Base-by-base conservation (phyloP, 2,113 vertebrate genomes). In the Podiceps cristatus region DNA sequence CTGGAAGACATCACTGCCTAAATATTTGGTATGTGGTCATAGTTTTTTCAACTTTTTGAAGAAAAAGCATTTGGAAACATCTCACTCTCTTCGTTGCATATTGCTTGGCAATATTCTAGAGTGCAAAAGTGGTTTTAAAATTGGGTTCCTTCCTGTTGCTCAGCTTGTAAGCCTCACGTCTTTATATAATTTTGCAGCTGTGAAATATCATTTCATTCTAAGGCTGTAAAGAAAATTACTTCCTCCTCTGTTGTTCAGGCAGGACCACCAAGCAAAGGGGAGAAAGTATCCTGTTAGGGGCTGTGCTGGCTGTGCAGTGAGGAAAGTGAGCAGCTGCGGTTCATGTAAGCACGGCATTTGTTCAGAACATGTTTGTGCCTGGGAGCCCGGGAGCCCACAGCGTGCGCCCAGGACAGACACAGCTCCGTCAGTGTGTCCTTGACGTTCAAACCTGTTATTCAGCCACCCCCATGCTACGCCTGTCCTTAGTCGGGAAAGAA, bases 341-440 rank as follows among this genome's bases (percentile, higher is more conserved):
- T 86, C 50, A 2, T 1, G 18, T 58, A 35, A 50, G 33, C 31
- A 2, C 13, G 29, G 45, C 19, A 4, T 68, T 96, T 89, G 66
- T 75, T 71, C 17, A 15, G 69, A 35, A 5, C 5, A 3, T 27
- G 40, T 37, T 79, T 69, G 86, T 84, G 90, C 69, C 82, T 37
- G 66, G 62, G 20, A 90, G 29, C 47, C 42, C 2, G 0, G 66
- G 67, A 84, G 59, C 42, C 47, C 13, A 23, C 49, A 37, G 58
- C 4, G 1, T 7, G 55, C 0, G 0, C 52, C 44, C 2, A 1
- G 55, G 35, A 67, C 29, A 42, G 79, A 60, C n/a, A n/a, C 44
- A 64, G 62, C 58, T 79, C 89, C 55, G 35, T n/a, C 80, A n/a
- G 11, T 10, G 62, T 66, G 91, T 87, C 93, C 91, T 94, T 91